Percentiles rank a stretch among this genome's conserved stretches.
phyloP scores from a whole-genome alignment of 2,797 vertebrate genomes.

The Platalea minor region DNA sequence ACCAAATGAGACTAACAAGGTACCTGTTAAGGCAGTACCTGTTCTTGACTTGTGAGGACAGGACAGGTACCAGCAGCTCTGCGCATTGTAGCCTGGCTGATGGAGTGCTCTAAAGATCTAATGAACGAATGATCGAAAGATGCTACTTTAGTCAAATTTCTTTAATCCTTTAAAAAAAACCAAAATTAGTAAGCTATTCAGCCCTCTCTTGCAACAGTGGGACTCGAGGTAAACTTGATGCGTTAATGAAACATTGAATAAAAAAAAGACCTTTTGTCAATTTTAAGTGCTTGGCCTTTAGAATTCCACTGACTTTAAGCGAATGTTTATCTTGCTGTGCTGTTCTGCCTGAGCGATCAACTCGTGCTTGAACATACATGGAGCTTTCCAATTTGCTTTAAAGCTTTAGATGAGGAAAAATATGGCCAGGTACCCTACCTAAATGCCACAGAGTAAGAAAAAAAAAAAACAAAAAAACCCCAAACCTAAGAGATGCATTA shows the following conservation, averaged over 20 bases:
- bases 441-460: neutral
- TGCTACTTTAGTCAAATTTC: neutral
- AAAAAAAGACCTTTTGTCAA: neutral
- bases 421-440: neutral
- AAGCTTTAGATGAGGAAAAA: neutral
- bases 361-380: neutral
- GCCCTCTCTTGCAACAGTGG: neutral
- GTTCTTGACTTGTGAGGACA: neutral
- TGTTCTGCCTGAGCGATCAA: neutral
- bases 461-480: neutral
- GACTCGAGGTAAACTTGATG: neutral
- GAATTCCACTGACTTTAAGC: neutral
- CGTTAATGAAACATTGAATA: slow-evolving; percentile 28
- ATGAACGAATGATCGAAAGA: fast-evolving
- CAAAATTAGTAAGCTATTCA: neutral
- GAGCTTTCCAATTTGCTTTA: neutral
- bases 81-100: neutral
- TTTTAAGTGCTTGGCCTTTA: slow-evolving; percentile 36
- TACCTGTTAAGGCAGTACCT: neutral
- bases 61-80: neutral
- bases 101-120: neutral
- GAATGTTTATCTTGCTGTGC: neutral
- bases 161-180: neutral
- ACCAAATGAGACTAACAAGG: neutral
- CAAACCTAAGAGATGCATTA: neutral